Evolutionary conservation across 1,140 invertebrate species (phyloP).

Genomic region (Papilio machaon): DNA sequence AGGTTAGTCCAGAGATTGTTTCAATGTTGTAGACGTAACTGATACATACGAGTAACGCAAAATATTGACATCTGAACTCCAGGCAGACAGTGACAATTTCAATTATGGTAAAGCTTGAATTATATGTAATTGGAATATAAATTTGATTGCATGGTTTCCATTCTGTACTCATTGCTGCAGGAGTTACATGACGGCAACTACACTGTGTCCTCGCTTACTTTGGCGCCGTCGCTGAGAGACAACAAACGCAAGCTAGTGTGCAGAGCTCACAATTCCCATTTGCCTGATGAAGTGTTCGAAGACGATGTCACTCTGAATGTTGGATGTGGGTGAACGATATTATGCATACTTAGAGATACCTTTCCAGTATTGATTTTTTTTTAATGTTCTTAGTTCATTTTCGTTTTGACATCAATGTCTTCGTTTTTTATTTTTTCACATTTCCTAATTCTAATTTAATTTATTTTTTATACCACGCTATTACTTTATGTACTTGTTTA

Average conservation of each 20-base stretch:
- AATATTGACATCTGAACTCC: too few species aligned
- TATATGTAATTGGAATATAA: neutral
- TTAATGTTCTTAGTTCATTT: neutral
- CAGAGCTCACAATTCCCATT: constrained; percentile 64
- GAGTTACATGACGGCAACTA: constrained; percentile 74
- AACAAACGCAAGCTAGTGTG: constrained; percentile 60
- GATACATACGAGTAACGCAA: too few species aligned
- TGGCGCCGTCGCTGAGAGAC: constrained; percentile 68
- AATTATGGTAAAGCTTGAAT: neutral
- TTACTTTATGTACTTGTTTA: neutral
- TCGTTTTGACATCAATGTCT: neutral
- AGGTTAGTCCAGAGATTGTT: too few species aligned
- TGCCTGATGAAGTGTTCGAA: constrained; percentile 58
- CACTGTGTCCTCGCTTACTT: constrained; percentile 69
- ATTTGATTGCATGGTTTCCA: neutral
- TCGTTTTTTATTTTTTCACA: neutral
- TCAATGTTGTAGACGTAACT: too few species aligned
- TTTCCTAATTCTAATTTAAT: too few species aligned
- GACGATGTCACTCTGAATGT: constrained; percentile 68
- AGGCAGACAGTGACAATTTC: too few species aligned
- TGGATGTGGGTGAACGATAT: constrained; percentile 62
- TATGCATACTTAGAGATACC: neutral
- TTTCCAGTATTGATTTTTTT: neutral
- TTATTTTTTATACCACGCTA: neutral
- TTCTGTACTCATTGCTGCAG: constrained; percentile 43